Evolutionary conservation across 2,797 vertebrate species (phyloP), one percentile per base, ranked within the genome.

Genomic region (Balearica regulorum): DNA sequence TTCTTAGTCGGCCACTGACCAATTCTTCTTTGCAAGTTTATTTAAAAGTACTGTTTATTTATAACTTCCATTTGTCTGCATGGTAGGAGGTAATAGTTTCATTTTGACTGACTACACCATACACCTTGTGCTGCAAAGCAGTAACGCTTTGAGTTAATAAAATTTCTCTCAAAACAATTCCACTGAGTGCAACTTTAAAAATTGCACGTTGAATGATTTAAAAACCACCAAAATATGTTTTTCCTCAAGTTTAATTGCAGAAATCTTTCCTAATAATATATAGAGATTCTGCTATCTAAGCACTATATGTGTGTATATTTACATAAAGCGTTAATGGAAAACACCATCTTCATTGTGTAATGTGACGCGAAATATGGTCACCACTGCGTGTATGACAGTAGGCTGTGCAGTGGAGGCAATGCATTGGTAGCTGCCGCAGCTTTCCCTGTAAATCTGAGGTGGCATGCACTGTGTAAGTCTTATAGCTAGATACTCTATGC

Each of bases 71-170:
- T 87, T 94, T 83, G 24, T 49, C 64, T 61, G 55, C 66, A 35
- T 70, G 48, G 70, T 39, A 44, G 37, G 66, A 93, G 66, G 53
- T 21, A 86, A 22, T 20, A 69, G 28, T 70, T 95, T 73, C 17
- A 26, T 77, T 95, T 93, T 90, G 28, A 43, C 53, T 64, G 62
- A 82, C 70, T 57, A 5, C 16, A 55, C 31, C 33, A 22, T 39
- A 46, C 0, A 1, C 48, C 26, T 76, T 55, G 35, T 82, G 80
- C 70, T 91, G 51, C 66, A 76, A 86, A 88, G 65, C 28, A 68
- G 48, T 84, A 94, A 95, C 80, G 91, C 65, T 68, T 95, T 91
- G 85, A 96, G 83, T 88, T 97, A 89, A 97, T 94, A 89, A 96
- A 94, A 65, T 46, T 55, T 87, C 78, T 96, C 82, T 93, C 89